Base-by-base conservation (phyloP, 2,113 vertebrate genomes). In the Acrocephalus kingi region DNA sequence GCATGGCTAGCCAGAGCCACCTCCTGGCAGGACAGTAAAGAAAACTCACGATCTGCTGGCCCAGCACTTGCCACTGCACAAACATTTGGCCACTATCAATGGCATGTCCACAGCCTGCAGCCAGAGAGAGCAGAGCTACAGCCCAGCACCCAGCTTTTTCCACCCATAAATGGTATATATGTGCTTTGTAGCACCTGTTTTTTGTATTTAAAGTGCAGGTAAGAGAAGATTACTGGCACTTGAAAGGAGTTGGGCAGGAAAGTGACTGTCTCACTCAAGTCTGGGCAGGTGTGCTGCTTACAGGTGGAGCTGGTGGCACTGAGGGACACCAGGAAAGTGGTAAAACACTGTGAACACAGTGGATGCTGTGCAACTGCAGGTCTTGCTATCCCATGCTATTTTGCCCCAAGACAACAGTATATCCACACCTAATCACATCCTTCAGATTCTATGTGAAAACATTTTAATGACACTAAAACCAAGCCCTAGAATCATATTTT, bases 1-100 rank as follows among this genome's bases (percentile, higher is more conserved):
- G 64, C 80, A 92, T 21, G 76, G 94, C 76, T 52, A 92, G 90
- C 89, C 94, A 96, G 94, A 96, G 93, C 95, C 95, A 95, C 76
- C 90, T 94, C 90, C 93, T 95, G 96, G 96, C 80, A 72, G 76
- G 80, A 81, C 0, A 10, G 33, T 13, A 90, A 75, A 73, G 56
- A 24, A 69, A 91, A 39, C 48, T 84, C 69, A 5, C 0, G 0
- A 37, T 16, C 33, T 87, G 56, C 35, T 86, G 56, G 67, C 66
- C 78, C 45, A 46, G 25, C 31, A 28, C 31, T 37, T 54, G 31
- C 41, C 39, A 11, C 59, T 54, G 55, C 61, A 45, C 30, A 48
- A 46, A 55, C 2, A n/a, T 45, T n/a, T 85, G 72, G 23, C 52
- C 19, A 6, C 20, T 7, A 13, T 14, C 64, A 46, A 0, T 23